Base-by-base conservation (phyloP, 2,888 invertebrate genomes). In the Troides oblongomaculatus region DNA sequence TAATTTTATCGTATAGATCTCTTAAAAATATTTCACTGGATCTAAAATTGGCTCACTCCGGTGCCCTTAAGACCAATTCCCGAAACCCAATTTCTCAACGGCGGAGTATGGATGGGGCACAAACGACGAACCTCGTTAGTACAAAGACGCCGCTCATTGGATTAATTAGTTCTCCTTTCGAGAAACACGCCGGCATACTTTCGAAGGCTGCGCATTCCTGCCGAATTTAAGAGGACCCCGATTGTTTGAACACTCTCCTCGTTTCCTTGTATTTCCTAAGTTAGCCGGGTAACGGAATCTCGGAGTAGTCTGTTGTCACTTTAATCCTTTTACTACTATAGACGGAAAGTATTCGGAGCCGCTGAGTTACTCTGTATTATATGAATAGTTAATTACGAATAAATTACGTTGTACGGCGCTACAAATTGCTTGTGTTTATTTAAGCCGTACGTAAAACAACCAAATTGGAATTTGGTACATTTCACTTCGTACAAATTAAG, bases 61-160 rank as follows among this genome's bases (percentile, higher is more conserved):
- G 56, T 46, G 39, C 43, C 79, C 76, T 80, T 75, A 74, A 75
- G 78, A 83, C 84, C 84, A 80, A 85, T 86, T 82, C 81, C 80
- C 72, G 75, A 80, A 87, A 85, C 77, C 83, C 81, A 88, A 87
- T 88, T 86, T 86, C 82, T 81, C 81, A 77, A 82, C 79, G 79
- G 78, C 79, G 77, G 72, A 80, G 76, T 79, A 80, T 79, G 77
- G 78, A 81, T 82, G 82, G 81, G 81, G 82, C 80, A 79, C 82
- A 87, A 89, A 88, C 86, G 88, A 88, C 89, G 84, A 84, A 81
- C 82, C 86, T 89, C 85, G 89, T 90, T 90, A 89, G 85, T 82
- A 83, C 85, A 84, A 86, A 89, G 86, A 84, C 83, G 84, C 83
- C 84, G 84, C 83, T 90, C 87, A 90, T 90, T 89, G 88, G 89